Percentiles rank a stretch among this genome's conserved stretches.
These are phyloP conservation scores for Xestia c-nigrum DNA, from an alignment of 2,888 invertebrate genomes.

Conservation along the genomic window DNA sequence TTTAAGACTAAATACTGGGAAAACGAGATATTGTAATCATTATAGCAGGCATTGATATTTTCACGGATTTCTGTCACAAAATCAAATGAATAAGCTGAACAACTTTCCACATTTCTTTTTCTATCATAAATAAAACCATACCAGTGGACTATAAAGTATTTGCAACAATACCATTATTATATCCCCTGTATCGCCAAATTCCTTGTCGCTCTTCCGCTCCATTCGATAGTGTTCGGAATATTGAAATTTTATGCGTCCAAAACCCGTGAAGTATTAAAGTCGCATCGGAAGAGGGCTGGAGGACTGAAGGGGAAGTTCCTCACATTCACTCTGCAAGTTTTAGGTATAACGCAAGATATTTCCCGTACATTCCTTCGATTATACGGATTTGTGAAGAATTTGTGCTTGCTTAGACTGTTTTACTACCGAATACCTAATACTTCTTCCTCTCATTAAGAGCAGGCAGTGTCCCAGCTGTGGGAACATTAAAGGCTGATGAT, in stretches of 20 bases:
- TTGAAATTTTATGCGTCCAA: constrained; percentile 66
- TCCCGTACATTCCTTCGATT: constrained; percentile 17
- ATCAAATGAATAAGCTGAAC: not conserved
- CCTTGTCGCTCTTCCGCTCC: constrained; percentile 60
- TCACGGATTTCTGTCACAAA: not conserved
- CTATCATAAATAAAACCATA: constrained; percentile 15
- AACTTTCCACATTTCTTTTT: not conserved
- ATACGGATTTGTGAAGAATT: constrained; percentile 5
- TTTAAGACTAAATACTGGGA: not conserved
- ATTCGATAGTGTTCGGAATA: constrained; percentile 63
- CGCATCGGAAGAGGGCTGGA: constrained; percentile 51
- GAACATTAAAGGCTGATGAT: too few relatives aligned
- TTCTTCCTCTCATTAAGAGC: too few relatives aligned
- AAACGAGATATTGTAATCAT: not conserved
- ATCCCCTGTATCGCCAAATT: constrained; percentile 45
- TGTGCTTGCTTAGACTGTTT: not conserved
- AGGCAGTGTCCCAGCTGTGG: too few relatives aligned
- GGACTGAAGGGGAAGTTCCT: constrained; percentile 49
- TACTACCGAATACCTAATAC: not conserved
- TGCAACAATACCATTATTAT: constrained; percentile 40
- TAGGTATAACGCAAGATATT: constrained; percentile 43
- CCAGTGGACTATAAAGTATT: constrained; percentile 26
- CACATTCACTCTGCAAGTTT: constrained; percentile 53
- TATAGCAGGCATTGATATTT: not conserved
- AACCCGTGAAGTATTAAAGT: constrained; percentile 70